Evolutionary conservation across 2,797 vertebrate genomes (phyloP), one percentile per base, ranked within the genome.

Genomic region (Crenuchus spilurus): DNA sequence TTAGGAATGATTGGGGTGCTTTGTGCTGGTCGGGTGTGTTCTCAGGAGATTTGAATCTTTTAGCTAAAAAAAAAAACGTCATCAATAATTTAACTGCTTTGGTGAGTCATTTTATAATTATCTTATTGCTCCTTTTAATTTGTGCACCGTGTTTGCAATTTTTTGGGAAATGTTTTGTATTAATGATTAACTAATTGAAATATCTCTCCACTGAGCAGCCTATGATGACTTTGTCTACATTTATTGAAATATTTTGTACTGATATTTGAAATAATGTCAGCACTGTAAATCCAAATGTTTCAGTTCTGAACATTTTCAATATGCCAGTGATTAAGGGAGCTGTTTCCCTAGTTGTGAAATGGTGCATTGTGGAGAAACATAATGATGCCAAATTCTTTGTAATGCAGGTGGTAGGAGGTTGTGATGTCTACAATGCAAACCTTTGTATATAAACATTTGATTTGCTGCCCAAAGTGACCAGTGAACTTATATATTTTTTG

Each of bases 1-100:
- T 78, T 11, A 76, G 78, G 71, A 80, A 76, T 69, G 48, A 60
- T 69, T 44, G 46, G 18, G 49, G 70, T 70, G 69, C 60, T 61
- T 44, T 79, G 70, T 62, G 52, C 61, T 63, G 2, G 57, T 77
- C 70, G 49, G 55, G 75, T 58, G 73, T 72, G 75, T 74, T 33
- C 39, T 49, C 31, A 39, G 52, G 16, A 65, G 41, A 35, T 70
- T 65, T 64, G 52, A 37, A n/a, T 55, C 31, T 64, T 30, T 20
- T 11, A 31, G 37, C 31, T 68, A 16, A 61, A 42, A 49, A n/a
- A n/a, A 41, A 54, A 22, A 11, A 14, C 18, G 7, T 41, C 35
- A 61, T 46, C 4, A 65, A 24, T 51, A 57, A 42, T 65, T 68
- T 41, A 41, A 30, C 30, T 49, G 11, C 51, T 48, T 18, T 58